Evolutionary conservation across 2,113 vertebrate genomes (phyloP), one percentile per base, ranked within the genome.

Genomic region (Aegypius monachus): DNA sequence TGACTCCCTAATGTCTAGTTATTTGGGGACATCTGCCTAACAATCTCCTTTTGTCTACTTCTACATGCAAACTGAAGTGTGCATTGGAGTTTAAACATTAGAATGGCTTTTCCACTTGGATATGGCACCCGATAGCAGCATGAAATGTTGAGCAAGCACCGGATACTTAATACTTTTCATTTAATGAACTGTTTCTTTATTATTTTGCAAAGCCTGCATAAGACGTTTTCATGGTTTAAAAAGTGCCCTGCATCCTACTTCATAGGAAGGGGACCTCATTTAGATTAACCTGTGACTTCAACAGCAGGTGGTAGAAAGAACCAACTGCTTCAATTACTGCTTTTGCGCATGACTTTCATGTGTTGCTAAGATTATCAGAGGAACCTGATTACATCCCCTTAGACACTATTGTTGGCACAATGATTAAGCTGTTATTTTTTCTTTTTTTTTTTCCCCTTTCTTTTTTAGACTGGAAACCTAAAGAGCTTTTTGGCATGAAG

Each of bases 241-340:
- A 98, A 98, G 97, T 97, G 95, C 92, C 93, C 95, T 94, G 95
- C 97, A 97, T 97, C 96, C 97, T 97, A 96, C 97, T 98, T 98
- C 97, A 94, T 97, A 90, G 74, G 97, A 98, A 97, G 78, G 96
- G 75, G 95, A 98, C 97, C 98, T 98, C 97, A 98, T 98, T 98
- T 98, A 98, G 97, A 98, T 98, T 98, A 98, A 98, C 98, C 98
- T 98, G 98, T 98, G 98, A 98, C 98, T 98, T 97, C 97, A 96
- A 98, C 98, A 98, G 98, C 98, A 98, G 98, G 98, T 98, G 98
- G 98, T 98, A 97, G 98, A 98, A 98, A 98, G 98, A 98, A 97
- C 98, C 98, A 98, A 98, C 97, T 98, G 97, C 97, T 98, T 98
- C 98, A 98, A 98, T 98, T 98, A 98, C 97, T 90, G 98, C 93